Base-by-base conservation (phyloP, 2,888 invertebrate genomes). In the Ochropacha duplaris region DNA sequence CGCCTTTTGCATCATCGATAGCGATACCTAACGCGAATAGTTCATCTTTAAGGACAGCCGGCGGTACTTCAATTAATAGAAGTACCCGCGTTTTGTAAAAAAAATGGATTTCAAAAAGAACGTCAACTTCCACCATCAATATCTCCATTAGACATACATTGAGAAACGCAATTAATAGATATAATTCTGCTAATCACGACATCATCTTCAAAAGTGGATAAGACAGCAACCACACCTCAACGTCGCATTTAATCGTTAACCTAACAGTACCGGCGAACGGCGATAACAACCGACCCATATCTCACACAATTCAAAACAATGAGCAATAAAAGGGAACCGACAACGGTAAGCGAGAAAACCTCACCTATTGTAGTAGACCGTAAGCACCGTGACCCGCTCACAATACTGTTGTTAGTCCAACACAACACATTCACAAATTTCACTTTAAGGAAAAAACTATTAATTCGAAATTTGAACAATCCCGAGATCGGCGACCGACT, bases 401-500 rank as follows among this genome's bases (percentile, higher is more conserved):
- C 44, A 44, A 44, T 44, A 44, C 44, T n/a, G n/a, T n/a, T 44
- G 19, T 19, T 8, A 31, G 19, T 24, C 26, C 50, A 50, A 24
- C 50, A 50, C 44, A 19, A 69, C 75, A 71, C 69, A 71, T 72
- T 74, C 83, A 80, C 72, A 59, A 68, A 66, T 62, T 59, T 60
- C 75, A 61, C 68, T 66, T 72, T 75, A 73, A 64, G 67, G 66
- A 71, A 74, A 72, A 71, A 57, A 65, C 70, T 61, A 62, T 62
- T 56, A 56, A 54, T 60, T 57, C 51, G 24, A 58, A 44, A 69
- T 56, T 56, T 59, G 54, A 56, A 54, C 50, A 59, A 56, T 16
- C 54, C 31, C 34, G 60, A 58, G 44, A 49, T 54, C 56, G 65
- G 68, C 90, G 84, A 84, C 86, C 81, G 87, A 55, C 83, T 71